Base-by-base conservation (phyloP, 2,888 invertebrate species). In the Cenopis cana region DNA sequence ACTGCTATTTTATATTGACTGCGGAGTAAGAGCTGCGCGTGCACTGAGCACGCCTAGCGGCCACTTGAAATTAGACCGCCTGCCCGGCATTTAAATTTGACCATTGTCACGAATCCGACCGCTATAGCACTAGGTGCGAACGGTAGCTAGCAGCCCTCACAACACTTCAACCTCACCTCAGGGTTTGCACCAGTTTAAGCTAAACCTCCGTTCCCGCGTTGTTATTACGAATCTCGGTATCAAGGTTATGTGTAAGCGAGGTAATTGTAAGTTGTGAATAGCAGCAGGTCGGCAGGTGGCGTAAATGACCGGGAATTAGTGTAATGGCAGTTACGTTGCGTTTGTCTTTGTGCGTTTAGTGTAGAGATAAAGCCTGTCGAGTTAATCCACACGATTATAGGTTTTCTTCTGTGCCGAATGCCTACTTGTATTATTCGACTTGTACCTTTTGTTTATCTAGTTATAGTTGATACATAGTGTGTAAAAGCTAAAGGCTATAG, bases 21-120 rank as follows among this genome's bases (percentile, higher is more conserved):
- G 60, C 17, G 76, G 74, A 75, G 75, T 80, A 75, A 77, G 79
- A 79, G 77, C 79, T 79, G 85, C 87, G 86, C 85, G 87, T 87
- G 88, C 85, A 81, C 79, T 73, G 76, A 84, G 84, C 87, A 84
- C 85, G 74, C 77, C 78, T 74, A 74, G 74, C 74, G 74, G 77
- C 78, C 75, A 72, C 80, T 81, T 75, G 79, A 85, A 88, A 86
- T 85, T 85, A 81, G 88, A 87, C 81, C 86, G 81, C 80, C 78
- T 76, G 81, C 79, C 76, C 78, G 69, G 76, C 78, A 81, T 85
- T 85, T 81, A 83, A 86, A 86, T 88, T 86, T 81, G 83, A 86
- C 83, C 81, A 82, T 84, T 87, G 88, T 88, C 89, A 85, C 85
- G 88, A 83, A 85, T 83, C 74, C 72, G 73, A 75, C 73, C 61